Conservation (phyloP, 1,140 invertebrate species). For the Melipona quadrifasciata region DNA sequence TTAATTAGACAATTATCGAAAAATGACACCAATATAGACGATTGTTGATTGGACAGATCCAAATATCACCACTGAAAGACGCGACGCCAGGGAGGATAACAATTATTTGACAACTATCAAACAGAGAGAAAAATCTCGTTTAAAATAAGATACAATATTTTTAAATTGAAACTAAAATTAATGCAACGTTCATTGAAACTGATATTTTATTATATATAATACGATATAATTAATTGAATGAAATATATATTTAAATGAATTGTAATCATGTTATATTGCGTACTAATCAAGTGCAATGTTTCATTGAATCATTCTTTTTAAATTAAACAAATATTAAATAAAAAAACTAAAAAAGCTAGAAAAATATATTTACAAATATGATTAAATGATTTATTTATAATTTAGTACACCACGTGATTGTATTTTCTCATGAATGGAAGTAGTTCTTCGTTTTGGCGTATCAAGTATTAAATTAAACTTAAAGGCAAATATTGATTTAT, state of each 20-base stretch:
- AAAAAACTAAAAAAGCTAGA: not conserved
- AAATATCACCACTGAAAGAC: conserved; percentile 76
- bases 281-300: not conserved
- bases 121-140: not conserved
- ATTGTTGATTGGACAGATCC: conserved; percentile 79
- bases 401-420: not conserved
- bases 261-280: no score
- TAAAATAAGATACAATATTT: not conserved
- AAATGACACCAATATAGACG: conserved; percentile 81
- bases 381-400: not conserved
- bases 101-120: not conserved
- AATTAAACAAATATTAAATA: not conserved
- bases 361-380: not conserved
- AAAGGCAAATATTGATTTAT: not conserved
- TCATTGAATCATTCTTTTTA: not conserved
- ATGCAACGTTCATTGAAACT: no score
- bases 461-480: not conserved
- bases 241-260: no score
- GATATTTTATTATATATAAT: no score
- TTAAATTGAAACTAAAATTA: not conserved
- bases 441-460: not conserved
- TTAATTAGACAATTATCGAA: conserved; percentile 81
- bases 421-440: not conserved
- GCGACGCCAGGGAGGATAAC: conserved; percentile 67
- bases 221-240: no score